These are phyloP conservation scores for Microplitis deprimator DNA, from an alignment of 2,888 invertebrate genomes.

Conservation along the genomic window DNA sequence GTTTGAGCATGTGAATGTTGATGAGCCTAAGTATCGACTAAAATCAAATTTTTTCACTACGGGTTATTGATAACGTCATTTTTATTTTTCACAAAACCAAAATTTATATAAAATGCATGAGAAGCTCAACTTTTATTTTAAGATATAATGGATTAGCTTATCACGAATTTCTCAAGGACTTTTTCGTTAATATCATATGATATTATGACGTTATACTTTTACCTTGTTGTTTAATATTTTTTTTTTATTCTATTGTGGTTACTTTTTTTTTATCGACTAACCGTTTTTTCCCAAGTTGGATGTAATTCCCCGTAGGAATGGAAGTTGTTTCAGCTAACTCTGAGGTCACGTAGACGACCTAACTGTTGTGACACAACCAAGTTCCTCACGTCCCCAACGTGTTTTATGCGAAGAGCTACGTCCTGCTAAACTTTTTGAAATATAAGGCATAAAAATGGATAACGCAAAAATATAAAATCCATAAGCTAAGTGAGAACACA, in stretches of 20 bases:
- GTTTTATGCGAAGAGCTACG: slow-evolving; percentile 63
- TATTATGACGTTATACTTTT: slow-evolving; percentile 16
- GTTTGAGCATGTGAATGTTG: no score
- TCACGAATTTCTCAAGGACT: slow-evolving; percentile 4
- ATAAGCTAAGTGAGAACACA: slow-evolving; percentile 45
- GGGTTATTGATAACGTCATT: neutral
- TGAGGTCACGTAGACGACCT: slow-evolving; percentile 64
- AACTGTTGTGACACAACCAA: slow-evolving; percentile 62
- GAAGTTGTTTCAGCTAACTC: slow-evolving; percentile 61
- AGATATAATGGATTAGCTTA: slow-evolving; percentile 21
- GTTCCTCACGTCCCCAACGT: slow-evolving; percentile 20
- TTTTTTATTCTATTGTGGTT: slow-evolving; percentile 19
- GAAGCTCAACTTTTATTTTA: slow-evolving; percentile 16
- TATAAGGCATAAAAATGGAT: slow-evolving; percentile 37
- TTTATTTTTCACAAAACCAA: neutral
- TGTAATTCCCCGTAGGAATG: slow-evolving; percentile 64
- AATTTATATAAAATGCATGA: neutral
- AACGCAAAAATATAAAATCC: slow-evolving; percentile 42
- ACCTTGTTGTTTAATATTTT: slow-evolving; percentile 11
- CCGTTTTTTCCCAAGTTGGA: slow-evolving; percentile 47
- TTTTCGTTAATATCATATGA: slow-evolving; percentile 21
- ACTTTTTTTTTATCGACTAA: slow-evolving; percentile 30
- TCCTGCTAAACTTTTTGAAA: slow-evolving; percentile 54
- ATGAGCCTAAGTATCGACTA: no score
- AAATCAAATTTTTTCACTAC: no score